These are phyloP conservation scores for Dolichopus griseipennis DNA, from an alignment of 2,888 invertebrate genomes.

Conservation along the genomic window DNA sequence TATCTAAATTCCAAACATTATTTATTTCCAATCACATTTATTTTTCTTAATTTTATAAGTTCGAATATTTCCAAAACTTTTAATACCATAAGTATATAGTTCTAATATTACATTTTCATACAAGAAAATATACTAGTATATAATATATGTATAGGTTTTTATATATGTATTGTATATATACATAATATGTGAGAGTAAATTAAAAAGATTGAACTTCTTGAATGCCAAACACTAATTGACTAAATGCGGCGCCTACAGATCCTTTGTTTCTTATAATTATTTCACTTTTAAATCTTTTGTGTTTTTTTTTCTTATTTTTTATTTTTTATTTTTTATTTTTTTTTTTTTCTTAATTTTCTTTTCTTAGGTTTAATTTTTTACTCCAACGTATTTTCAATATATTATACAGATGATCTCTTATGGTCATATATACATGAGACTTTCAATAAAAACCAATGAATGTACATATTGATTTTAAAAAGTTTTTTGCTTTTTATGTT, in stretches of 20 bases:
- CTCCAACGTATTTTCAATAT: background rate
- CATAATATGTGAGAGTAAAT: background rate
- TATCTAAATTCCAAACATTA: no score
- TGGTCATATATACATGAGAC: background rate
- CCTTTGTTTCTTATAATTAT: constrained; percentile 18
- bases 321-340: background rate
- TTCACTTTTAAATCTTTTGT: constrained; percentile 7
- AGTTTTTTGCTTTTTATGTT: no score
- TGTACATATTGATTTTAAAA: no score
- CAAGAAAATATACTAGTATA: background rate
- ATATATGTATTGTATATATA: background rate
- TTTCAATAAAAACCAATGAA: no score
- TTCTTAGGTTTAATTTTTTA: background rate
- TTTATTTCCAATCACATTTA: no score
- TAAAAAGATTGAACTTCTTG: constrained; percentile 6
- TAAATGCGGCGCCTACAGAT: constrained; percentile 21
- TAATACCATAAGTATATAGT: no score
- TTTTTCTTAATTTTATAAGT: no score
- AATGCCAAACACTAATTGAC: constrained; percentile 18
- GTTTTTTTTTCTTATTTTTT: background rate
- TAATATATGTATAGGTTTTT: background rate
- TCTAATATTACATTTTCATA: background rate
- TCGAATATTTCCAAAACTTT: no score
- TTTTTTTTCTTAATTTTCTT: background rate
- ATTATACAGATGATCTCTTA: background rate